Evolutionary conservation across 2,113 vertebrate species (phyloP), one percentile per base, ranked within the genome.

Genomic region (Platichthys stellatus): DNA sequence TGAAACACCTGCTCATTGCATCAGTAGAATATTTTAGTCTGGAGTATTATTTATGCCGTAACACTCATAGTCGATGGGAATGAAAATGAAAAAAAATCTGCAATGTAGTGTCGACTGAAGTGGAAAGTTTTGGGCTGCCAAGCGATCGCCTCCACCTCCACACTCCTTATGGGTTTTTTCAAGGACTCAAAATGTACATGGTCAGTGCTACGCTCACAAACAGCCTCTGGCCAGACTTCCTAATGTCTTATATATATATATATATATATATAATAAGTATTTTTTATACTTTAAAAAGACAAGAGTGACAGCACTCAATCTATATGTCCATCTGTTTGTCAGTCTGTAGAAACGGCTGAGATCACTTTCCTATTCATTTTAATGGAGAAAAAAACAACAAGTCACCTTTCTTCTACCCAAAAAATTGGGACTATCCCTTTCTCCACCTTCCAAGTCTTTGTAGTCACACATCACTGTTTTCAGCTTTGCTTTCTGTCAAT

Each of bases 1-100:
- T 24, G n/a, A 76, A 67, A 64, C 86, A 83, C 89, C 89, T 83
- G 89, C 35, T 71, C 72, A 69, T 58, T 61, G 43, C 53, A 84
- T 81, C 58, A 77, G 74, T 66, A 26, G 21, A 54, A 7, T 57
- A 14, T n/a, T 28, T 5, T 70, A 43, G 58, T 53, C 69, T 40
- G 31, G 20, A 35, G 54, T 63, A 57, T 82, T 80, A 67, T 78
- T 65, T 85, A 65, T 60, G 8, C 47, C 64, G 20, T 62, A 76
- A 69, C 49, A 24, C 49, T 63, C 23, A 45, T 4, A 81, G 54
- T 20, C 43, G 65, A 79, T 78, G 8, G 28, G 18, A 23, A 11
- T 24, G 63, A 81, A 38, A 31, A 10, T 64, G 14, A 23, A 11
- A 38, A 60, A 60, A 38, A 23, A 10, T 64, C 38, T 61, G 17